Evolutionary conservation across 1,140 invertebrate species (phyloP).

Genomic region (Diprion similis): DNA sequence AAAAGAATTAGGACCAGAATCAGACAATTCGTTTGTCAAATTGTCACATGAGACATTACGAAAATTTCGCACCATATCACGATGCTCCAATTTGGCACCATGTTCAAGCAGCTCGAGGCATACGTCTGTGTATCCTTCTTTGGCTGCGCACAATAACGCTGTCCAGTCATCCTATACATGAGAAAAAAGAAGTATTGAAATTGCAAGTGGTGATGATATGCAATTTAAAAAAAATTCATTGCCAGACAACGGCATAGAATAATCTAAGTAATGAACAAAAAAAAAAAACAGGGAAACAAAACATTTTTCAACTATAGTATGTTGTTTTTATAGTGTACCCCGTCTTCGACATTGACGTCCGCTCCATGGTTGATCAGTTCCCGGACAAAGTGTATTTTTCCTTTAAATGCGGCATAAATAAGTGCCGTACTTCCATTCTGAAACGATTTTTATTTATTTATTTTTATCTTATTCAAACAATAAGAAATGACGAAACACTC

Average conservation of each 20-base stretch:
- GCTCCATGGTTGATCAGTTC: slow-evolving; percentile 85
- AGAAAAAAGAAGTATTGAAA: slow-evolving; percentile 1
- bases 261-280: not conserved
- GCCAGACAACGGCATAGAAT: slow-evolving; percentile 8
- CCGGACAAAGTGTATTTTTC: slow-evolving; percentile 81
- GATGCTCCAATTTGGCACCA: slow-evolving; percentile 87
- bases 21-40: slow-evolving; percentile 6
- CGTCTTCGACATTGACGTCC: slow-evolving; percentile 89
- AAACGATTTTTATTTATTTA: slow-evolving; percentile 12
- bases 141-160: slow-evolving; percentile 87
- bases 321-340: slow-evolving; percentile 60
- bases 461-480: slow-evolving; percentile 18
- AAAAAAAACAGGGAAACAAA: not conserved
- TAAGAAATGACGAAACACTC: slow-evolving; percentile 15
- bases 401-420: slow-evolving; percentile 85
- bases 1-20: slow-evolving; percentile 20
- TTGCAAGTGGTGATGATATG: slow-evolving; percentile 18
- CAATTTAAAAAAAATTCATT: slow-evolving; percentile 12
- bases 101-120: slow-evolving; percentile 85
- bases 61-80: slow-evolving; percentile 80
- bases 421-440: slow-evolving; percentile 92
- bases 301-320: not conserved
- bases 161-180: slow-evolving; percentile 86
- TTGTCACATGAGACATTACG: not conserved
- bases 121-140: slow-evolving; percentile 86